Evolutionary conservation across 2,113 vertebrate genomes (phyloP), one percentile per base, ranked within the genome.

Genomic region (Ailurus styani): DNA sequence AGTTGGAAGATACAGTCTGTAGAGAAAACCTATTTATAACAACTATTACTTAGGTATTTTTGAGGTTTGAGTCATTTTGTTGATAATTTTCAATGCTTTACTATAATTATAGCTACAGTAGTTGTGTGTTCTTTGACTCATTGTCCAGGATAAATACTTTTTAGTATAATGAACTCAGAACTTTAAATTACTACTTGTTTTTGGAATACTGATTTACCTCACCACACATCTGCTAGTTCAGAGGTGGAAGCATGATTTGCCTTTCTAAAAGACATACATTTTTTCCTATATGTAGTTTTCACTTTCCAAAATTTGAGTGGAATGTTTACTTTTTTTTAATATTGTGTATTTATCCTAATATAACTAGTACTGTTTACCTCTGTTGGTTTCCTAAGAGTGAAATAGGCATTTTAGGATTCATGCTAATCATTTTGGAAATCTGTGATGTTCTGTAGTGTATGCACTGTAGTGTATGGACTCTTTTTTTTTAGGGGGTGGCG

Each of bases 1-100:
- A 85, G 47, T 75, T 95, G 34, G 72, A 93, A 78, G 72, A 81
- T 73, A 50, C 0, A 68, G 68, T 87, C 42, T 87, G 29, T 15
- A 75, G 86, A 83, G 77, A 78, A 94, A 86, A 84, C 66, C 72
- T 93, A n/a, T 96, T 97, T 97, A 55, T 62, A 94, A 93, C 47
- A 97, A 50, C 91, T 70, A 29, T 96, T 97, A 93, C 93, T 96
- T 96, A 90, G 88, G 29, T 88, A 85, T 85, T 95, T 96, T 93
- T 95, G 54, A 97, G 95, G 95, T 60, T 83, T 93, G 97, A 93
- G 40, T 97, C 87, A 95, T 96, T 75, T 93, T 92, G 95, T 96
- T 97, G 91, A 95, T 91, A 89, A 42, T 97, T 96, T 95, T 95
- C 91, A 91, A 1, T 95, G n/a, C 11, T 31, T 96, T 87, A 21